Evolutionary conservation across 2,113 vertebrate species (phyloP), one percentile per base, ranked within the genome.

Genomic region (Gopherus evgoodei): DNA sequence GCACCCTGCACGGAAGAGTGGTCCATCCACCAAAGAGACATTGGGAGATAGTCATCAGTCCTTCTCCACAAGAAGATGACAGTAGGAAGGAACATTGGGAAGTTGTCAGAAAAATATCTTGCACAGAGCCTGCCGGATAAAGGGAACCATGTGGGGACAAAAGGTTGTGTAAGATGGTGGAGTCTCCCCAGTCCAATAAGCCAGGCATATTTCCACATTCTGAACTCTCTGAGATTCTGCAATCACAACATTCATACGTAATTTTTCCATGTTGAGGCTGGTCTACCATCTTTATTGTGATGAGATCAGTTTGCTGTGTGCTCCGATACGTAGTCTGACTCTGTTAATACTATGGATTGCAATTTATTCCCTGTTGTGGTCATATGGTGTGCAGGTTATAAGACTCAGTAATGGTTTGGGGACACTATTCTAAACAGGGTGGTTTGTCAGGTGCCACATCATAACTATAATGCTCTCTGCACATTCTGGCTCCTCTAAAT

Each of bases 81-180:
- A 84, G 53, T 25, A 69, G 85, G 81, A 75, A 53, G 62, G 5
- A 50, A 75, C 81, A 89, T 53, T 92, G 31, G 57, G 4, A 88
- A 87, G 84, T 72, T 88, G 85, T 29, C 89, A 95, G 56, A 31
- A 52, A 88, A 88, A 56, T 56, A 83, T 87, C 22, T 93, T 88
- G 86, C 57, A 88, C 76, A 95, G 93, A 81, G 84, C 89, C 90
- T 13, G 87, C 90, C 89, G 94, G 89, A 53, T 31, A 82, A 8
- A 69, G 35, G 35, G 62, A 69, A 69, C 17, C 62, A n/a, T n/a
- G 35, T n/a, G 29, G 35, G 62, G 16, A 69, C 31, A 19, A 69
- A 65, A 35, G 62, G 9, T 72, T 72, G 9, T 38, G 16, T 22
- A 21, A 72, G 65, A n/a, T 72, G 65, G 4, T n/a, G 35, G n/a